phyloP scores from a whole-genome alignment of 2,888 invertebrate genomes.

The Machimus rusticus region DNA sequence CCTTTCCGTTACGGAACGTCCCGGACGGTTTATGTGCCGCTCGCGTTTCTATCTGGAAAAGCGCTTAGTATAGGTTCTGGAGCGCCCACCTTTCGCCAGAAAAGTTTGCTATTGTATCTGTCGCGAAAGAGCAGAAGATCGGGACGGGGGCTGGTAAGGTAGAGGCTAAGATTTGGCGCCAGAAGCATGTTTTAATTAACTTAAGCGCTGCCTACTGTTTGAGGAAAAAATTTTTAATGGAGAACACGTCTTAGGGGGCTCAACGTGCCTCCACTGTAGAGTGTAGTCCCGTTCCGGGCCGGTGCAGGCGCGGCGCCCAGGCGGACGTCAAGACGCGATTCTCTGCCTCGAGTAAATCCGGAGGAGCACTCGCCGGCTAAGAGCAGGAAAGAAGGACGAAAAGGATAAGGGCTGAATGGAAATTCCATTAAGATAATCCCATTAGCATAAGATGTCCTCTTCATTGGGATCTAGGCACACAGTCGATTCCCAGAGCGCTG shows the following conservation, averaged over 20 bases:
- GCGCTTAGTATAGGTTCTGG: background rate
- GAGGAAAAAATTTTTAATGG: conserved; percentile 20
- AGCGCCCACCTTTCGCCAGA: background rate
- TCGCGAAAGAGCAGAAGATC: background rate
- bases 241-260: background rate
- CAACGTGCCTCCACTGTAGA: background rate
- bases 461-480: background rate
- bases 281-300: background rate
- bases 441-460: conserved; percentile 38
- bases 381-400: conserved; percentile 9
- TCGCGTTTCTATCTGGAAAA: background rate
- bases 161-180: conserved; percentile 6
- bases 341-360: background rate
- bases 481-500: background rate
- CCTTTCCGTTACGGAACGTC: background rate
- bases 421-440: conserved; percentile 40
- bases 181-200: conserved; percentile 34
- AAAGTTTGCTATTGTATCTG: background rate
- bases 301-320: background rate
- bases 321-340: background rate
- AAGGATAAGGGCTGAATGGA: conserved; percentile 36
- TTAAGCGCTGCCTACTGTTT: conserved; percentile 31
- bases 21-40: background rate
- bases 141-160: background rate
- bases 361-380: conserved; percentile 9